A percentile compares a stretch with the other conserved stretches of the same genome.
Evolutionary conservation across 1,140 invertebrate species (phyloP).

Genomic region (Drosophila bifasciata): DNA sequence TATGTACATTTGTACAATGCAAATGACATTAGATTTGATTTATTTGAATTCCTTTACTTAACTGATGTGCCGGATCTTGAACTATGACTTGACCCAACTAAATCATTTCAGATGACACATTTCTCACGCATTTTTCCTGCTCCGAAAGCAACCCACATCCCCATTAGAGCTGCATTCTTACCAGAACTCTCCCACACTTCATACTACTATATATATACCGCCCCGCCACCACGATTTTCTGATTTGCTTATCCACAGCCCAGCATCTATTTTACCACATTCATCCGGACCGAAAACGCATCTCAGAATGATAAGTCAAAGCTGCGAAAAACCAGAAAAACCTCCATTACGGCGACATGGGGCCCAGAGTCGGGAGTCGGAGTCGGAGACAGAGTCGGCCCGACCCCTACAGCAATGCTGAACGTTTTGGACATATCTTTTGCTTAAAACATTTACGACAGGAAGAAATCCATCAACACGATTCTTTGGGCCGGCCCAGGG

Average conservation of each 20-base stretch:
- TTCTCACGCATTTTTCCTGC: conserved; percentile 13
- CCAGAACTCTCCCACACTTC: conserved; percentile 45
- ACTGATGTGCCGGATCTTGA: background rate
- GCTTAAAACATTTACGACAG: conserved; percentile 71
- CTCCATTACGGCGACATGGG: conserved; percentile 18
- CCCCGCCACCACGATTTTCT: background rate
- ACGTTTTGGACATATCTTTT: conserved; percentile 55
- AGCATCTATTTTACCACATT: conserved; percentile 36
- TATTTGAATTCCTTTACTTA: background rate
- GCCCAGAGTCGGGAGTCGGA: too few species aligned
- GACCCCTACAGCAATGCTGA: conserved; percentile 36
- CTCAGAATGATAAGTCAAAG: conserved; percentile 55
- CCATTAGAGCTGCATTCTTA: conserved; percentile 4
- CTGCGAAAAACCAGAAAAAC: conserved; percentile 32
- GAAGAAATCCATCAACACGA: conserved; percentile 79
- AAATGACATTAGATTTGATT: background rate
- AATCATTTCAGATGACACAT: conserved; percentile 18
- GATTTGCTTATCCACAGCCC: conserved; percentile 6
- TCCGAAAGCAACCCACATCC: background rate
- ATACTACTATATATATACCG: too few species aligned
- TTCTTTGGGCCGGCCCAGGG: conserved; percentile 38
- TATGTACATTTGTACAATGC: too few species aligned
- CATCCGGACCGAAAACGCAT: conserved; percentile 41
- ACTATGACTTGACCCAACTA: background rate
- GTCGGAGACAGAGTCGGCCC: conserved; percentile 14